A percentile compares a stretch with the other conserved stretches of the same genome.
These are phyloP conservation scores for Microctonus brassicae DNA, from an alignment of 2,888 invertebrate genomes.

Conservation along the genomic window DNA sequence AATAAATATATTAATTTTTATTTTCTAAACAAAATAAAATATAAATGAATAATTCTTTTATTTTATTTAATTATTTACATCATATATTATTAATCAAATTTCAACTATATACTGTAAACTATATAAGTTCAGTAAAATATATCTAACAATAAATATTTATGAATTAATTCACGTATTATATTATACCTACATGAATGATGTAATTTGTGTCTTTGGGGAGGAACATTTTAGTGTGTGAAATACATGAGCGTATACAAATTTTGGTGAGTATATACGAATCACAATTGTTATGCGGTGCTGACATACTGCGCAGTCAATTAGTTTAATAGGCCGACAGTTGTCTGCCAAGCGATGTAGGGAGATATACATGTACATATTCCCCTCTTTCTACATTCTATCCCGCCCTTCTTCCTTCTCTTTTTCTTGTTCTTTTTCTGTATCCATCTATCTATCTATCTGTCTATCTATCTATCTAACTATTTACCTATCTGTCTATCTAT, in stretches of 20 bases:
- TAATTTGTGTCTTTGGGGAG: neutral
- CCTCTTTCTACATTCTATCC: constrained; percentile 12
- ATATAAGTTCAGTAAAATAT: no score
- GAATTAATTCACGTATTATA: no score
- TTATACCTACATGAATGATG: no score
- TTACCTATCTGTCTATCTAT: no score
- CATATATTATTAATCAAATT: constrained; percentile 6
- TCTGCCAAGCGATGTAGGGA: constrained; percentile 50
- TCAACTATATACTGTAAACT: neutral
- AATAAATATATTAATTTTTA: no score
- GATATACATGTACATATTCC: constrained; percentile 6
- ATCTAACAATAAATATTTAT: neutral
- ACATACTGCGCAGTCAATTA: constrained; percentile 67
- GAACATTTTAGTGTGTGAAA: neutral
- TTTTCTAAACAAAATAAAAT: no score
- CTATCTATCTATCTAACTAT: no score
- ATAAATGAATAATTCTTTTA: neutral
- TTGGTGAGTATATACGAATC: constrained; percentile 39
- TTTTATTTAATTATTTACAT: neutral
- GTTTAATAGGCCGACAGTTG: constrained; percentile 69
- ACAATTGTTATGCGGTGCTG: constrained; percentile 54
- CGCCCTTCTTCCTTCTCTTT: neutral
- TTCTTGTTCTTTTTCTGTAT: no score
- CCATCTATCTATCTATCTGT: no score
- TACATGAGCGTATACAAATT: constrained; percentile 20